Base-by-base conservation (phyloP, 2,797 vertebrate genomes). In the Pogoniulus pusillus region DNA sequence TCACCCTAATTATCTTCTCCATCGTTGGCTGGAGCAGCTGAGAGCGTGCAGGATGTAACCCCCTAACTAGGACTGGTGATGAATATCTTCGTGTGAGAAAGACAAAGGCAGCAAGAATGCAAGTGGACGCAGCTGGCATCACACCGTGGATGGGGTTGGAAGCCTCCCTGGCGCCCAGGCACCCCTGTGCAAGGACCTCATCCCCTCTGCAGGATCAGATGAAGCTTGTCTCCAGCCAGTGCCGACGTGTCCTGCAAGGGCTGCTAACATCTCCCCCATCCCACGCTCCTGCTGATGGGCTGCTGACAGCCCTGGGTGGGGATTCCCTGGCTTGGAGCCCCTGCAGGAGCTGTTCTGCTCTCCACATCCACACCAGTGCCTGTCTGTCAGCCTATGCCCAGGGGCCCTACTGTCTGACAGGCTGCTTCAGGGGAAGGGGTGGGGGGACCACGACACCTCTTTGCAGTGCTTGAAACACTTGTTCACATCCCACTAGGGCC, bases 191-290 rank as follows among this genome's bases (percentile, higher is more conserved):
- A 13, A 45, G 54, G 55, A 19, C 47, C 32, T 53, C 60, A 7
- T 27, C 22, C 32, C n/a, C 30, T 35, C 30, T 16, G 35, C 4
- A 5, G 54, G 18, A 34, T 34, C 65, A 37, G 18, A 7, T 1
- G 9, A 55, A 74, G 8, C 10, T 65, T 15, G 16, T 18, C 29
- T 54, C n/a, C 63, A 23, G 30, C 2, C 37, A 49, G 37, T 0
- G 3, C 29, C 9, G 29, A 7, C 4, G 1, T 4, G 30, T 24
- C 26, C 1, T 1, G 47, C 26, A 0, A 3, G 13, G n/a, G 55
- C 53, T 55, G 41, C 10, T 1, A 0, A 19, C 54, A 24, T 16
- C 39, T 11, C n/a, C 54, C 35, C 47, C 23, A 23, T 16, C 6
- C 65, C 6, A 1, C 3, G 18, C 55, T 29, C 7, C 1, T 1